A percentile compares a stretch with the other conserved stretches of the same genome.
Conservation (phyloP, 2,888 invertebrate genomes). For the Drosophila eohydei region DNA sequence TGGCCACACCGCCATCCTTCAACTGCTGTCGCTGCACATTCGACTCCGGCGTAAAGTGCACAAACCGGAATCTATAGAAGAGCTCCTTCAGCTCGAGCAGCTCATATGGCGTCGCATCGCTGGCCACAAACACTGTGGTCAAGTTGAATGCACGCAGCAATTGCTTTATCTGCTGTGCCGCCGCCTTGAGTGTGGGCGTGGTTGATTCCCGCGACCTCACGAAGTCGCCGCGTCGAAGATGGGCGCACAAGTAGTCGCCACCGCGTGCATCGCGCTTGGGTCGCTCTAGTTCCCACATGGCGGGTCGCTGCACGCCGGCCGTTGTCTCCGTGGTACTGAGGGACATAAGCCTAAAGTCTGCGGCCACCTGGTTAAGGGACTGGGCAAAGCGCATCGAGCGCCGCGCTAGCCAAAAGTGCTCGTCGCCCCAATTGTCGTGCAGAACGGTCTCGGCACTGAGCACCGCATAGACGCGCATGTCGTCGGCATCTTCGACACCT, state of each 20-base stretch:
- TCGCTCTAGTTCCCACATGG: conserved; percentile 87
- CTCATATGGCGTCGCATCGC: conserved; percentile 89
- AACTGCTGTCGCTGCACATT: conserved; percentile 74
- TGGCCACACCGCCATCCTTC: conserved; percentile 94
- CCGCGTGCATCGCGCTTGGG: conserved; percentile 86
- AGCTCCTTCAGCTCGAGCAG: conserved; percentile 82
- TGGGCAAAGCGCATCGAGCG: conserved; percentile 96
- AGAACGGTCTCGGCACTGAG: conserved; percentile 93
- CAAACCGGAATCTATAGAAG: conserved; percentile 72
- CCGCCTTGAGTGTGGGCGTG: conserved; percentile 91
- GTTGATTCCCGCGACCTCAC: conserved; percentile 89
- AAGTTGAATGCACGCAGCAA: conserved; percentile 87
- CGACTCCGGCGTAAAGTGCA: conserved; percentile 81
- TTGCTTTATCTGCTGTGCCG: conserved; percentile 90
- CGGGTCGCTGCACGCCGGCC: conserved; percentile 86
- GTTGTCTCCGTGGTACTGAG: conserved; percentile 87
- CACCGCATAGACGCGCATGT: conserved; percentile 71
- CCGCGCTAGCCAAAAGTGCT: conserved; percentile 93
- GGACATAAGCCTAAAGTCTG: conserved; percentile 87
- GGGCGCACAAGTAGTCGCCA: conserved; percentile 92
- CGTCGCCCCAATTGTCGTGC: conserved; percentile 94
- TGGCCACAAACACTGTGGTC: conserved; percentile 91
- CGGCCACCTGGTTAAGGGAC: conserved; percentile 88
- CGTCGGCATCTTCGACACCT: conserved; percentile 58
- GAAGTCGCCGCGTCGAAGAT: conserved; percentile 96